Evolutionary conservation across 2,113 vertebrate species (phyloP), one percentile per base, ranked within the genome.

Genomic region (Pomatostomus ruficeps): DNA sequence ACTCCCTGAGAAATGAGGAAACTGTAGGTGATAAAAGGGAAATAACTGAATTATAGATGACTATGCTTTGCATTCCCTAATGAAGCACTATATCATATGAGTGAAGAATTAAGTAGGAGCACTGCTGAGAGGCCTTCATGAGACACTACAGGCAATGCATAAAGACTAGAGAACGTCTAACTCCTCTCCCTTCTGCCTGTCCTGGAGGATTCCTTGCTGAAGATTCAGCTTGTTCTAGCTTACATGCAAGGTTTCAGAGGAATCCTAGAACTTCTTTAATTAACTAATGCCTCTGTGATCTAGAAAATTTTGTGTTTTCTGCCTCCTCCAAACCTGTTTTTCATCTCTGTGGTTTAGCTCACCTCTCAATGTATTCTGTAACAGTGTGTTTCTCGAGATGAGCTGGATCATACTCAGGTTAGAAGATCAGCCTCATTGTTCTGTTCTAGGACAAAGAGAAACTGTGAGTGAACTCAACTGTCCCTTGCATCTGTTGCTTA

Each of bases 331-430:
- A 23, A 54, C 7, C 31, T 74, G 10, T 36, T 70, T 65, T 73
- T 77, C 20, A 26, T 62, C 15, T 93, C 24, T 52, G 12, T 4
- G 1, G 22, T 80, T 79, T 62, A 87, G 12, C n/a, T 80, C 1
- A 1, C 17, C 40, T 76, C 51, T 31, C 0, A 0, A 29, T 73
- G 9, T 61, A 12, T 65, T 65, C 31, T 71, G 22, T 38, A 68
- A 29, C 5, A 29, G 5, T 12, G 9, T 5, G 18, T 6, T 77
- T 29, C 31, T 48, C 40, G 70, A 67, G 14, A 55, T 35, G 20
- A 74, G 26, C 23, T 63, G 63, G 26, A 58, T 67, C n/a, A 40
- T 26, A 28, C n/a, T 72, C 4, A 9, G 12, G 9, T 73, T 59
- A 43, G n/a, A 75, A 48, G 42, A 51, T 43, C 11, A 73, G 31